Percentiles rank a stretch among this genome's conserved stretches.
These are phyloP conservation scores for Pentamera pediparva DNA, from an alignment of 53 echinoderm and acorn worm species.

Conservation along the genomic window DNA sequence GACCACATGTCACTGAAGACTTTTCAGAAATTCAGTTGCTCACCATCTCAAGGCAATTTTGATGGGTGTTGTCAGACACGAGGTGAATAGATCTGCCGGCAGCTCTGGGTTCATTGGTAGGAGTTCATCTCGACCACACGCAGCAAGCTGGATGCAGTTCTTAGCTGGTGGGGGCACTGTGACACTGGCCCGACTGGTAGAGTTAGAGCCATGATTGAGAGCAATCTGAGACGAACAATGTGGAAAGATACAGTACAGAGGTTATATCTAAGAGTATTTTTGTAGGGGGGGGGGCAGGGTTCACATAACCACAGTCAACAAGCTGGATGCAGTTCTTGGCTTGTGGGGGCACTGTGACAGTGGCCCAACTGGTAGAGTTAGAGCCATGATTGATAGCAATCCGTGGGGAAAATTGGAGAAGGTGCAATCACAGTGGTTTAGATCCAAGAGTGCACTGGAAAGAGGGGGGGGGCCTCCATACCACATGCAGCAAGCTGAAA, in stretches of 20 bases:
- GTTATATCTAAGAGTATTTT: background rate
- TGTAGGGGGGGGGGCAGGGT: background rate
- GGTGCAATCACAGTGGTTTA: background rate
- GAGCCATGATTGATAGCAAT: slow-evolving; percentile 23
- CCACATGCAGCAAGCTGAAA: background rate
- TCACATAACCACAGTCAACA: background rate
- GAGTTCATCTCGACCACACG: slow-evolving; percentile 70
- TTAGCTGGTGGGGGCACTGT: slow-evolving; percentile 81
- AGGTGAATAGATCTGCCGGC: slow-evolving; percentile 94
- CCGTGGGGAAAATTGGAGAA: slow-evolving; percentile 8
- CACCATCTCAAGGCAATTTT: slow-evolving; percentile 97
- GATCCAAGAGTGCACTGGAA: too few species aligned
- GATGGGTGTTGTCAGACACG: slow-evolving; percentile 95
- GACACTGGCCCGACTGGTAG: slow-evolving; percentile 37
- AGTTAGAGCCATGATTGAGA: slow-evolving; percentile 35
- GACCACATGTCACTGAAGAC: background rate
- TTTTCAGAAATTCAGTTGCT: background rate
- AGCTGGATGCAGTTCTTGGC: background rate
- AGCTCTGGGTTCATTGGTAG: slow-evolving; percentile 94
- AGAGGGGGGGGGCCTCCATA: too few species aligned
- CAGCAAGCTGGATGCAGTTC: slow-evolving; percentile 95
- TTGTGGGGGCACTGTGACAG: background rate
- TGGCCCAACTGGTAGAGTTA: too few species aligned
- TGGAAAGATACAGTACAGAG: background rate
- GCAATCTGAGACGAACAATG: slow-evolving; percentile 40